These are phyloP conservation scores for Bimastos eiseni DNA, from an alignment of 2,888 invertebrate genomes.

Conservation along the genomic window DNA sequence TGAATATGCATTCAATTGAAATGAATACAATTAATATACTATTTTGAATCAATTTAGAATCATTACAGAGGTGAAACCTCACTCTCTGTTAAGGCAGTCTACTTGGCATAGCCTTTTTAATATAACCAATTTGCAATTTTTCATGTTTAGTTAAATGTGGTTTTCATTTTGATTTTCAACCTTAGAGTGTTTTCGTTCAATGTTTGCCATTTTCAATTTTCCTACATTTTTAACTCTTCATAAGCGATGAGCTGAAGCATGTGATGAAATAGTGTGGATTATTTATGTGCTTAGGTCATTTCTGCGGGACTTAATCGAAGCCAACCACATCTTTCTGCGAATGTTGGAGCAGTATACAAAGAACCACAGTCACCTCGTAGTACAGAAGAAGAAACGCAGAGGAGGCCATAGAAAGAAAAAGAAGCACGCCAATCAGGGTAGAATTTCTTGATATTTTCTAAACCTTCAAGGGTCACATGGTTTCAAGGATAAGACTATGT, in stretches of 20 bases:
- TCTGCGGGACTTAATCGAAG: slow-evolving; percentile 83
- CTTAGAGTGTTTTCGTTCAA: neutral
- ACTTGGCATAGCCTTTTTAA: neutral
- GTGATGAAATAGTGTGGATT: neutral
- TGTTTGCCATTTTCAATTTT: neutral
- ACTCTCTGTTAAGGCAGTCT: neutral
- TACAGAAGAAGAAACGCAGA: slow-evolving; percentile 55
- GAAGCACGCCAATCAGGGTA: slow-evolving; percentile 16
- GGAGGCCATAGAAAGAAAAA: slow-evolving; percentile 35
- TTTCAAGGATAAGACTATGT: too few relatives aligned
- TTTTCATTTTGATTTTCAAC: neutral
- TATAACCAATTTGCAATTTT: neutral
- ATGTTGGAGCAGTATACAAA: slow-evolving; percentile 75
- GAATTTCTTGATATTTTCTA: neutral
- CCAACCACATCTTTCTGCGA: slow-evolving; percentile 86
- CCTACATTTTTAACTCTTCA: neutral
- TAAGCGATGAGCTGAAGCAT: neutral
- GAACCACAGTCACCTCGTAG: slow-evolving; percentile 55
- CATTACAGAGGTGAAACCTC: neutral
- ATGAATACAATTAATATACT: neutral
- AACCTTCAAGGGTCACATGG: neutral
- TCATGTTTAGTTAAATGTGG: neutral
- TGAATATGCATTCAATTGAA: neutral
- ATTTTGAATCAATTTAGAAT: neutral
- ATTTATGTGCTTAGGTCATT: slow-evolving; percentile 71